A percentile compares a stretch with the other conserved stretches of the same genome.
Conservation (phyloP, 2,888 invertebrate species). For the Mythimna impura region DNA sequence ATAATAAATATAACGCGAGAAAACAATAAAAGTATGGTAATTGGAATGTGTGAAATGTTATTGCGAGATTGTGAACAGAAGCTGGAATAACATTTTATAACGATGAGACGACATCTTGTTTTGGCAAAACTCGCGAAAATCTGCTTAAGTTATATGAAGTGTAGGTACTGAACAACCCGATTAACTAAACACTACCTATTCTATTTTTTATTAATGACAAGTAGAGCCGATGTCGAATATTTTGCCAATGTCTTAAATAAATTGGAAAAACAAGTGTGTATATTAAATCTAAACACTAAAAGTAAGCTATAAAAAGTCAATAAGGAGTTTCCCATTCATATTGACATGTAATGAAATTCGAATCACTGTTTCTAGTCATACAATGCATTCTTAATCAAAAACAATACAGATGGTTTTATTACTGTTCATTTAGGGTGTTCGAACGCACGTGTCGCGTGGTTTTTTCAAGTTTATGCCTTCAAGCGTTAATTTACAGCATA, state of each 20-base stretch:
- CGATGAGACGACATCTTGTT: not conserved
- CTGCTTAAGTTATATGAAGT: not conserved
- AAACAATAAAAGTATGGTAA: conserved; percentile 49
- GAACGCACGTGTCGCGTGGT: conserved; percentile 71
- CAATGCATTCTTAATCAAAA: conserved; percentile 48
- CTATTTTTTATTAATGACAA: not conserved
- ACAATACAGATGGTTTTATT: conserved; percentile 57
- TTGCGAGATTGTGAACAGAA: conserved; percentile 17
- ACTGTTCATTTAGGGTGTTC: conserved; percentile 66
- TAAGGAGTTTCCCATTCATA: not conserved
- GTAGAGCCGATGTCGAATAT: no score
- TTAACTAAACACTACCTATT: not conserved
- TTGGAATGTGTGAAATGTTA: conserved; percentile 43
- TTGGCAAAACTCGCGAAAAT: conserved; percentile 19
- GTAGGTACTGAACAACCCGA: not conserved
- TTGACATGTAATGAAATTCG: conserved; percentile 7
- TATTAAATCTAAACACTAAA: not conserved
- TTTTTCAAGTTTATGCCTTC: conserved; percentile 74
- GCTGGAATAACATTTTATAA: conserved; percentile 22
- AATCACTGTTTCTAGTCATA: conserved; percentile 24
- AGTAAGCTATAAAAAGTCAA: not conserved
- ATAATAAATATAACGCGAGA: conserved; percentile 54
- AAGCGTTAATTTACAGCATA: conserved; percentile 83
- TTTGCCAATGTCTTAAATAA: not conserved
- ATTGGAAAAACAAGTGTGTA: no score